These are phyloP conservation scores for Pungitius pungitius DNA, from an alignment of 2,113 vertebrate species.

Conservation along the genomic window DNA sequence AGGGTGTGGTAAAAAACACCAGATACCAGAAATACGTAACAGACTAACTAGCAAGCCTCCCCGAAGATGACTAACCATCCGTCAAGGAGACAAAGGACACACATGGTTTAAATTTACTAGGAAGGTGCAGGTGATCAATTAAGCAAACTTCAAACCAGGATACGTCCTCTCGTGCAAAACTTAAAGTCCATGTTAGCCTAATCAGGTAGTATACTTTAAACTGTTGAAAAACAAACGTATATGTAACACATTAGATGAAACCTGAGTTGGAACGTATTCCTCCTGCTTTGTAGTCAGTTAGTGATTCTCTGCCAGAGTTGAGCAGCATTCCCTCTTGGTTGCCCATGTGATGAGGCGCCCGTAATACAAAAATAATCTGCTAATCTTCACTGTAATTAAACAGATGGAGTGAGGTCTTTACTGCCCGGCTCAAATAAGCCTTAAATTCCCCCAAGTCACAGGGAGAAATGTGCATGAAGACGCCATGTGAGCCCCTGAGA, in stretches of 20 bases:
- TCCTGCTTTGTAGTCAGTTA: slow-evolving; percentile 38
- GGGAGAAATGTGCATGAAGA: slow-evolving; percentile 55
- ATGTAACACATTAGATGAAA: background rate
- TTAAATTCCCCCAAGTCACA: slow-evolving; percentile 52
- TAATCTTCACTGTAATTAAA: slow-evolving; percentile 83
- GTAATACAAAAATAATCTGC: slow-evolving; percentile 81
- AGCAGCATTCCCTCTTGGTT: slow-evolving; percentile 58
- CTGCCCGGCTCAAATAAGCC: slow-evolving; percentile 68
- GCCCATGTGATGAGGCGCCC: slow-evolving; percentile 56
- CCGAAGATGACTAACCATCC: too few relatives aligned
- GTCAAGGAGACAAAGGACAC: too few relatives aligned
- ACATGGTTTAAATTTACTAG: too few relatives aligned
- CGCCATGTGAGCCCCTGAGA: slow-evolving; percentile 34
- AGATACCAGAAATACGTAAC: too few relatives aligned
- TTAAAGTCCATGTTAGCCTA: background rate
- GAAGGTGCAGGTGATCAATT: too few relatives aligned
- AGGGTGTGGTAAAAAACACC: too few relatives aligned
- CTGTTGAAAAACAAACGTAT: too few relatives aligned
- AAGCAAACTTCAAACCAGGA: background rate
- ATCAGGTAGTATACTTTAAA: background rate
- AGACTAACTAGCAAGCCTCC: too few relatives aligned
- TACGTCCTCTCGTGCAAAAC: background rate
- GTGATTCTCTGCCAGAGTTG: slow-evolving; percentile 36
- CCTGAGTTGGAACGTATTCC: slow-evolving; percentile 13
- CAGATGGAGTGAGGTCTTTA: slow-evolving; percentile 81